Percentiles rank a stretch among this genome's conserved stretches.
phyloP scores from a whole-genome alignment of 2,797 vertebrate species.

The Pelodytes ibericus region DNA sequence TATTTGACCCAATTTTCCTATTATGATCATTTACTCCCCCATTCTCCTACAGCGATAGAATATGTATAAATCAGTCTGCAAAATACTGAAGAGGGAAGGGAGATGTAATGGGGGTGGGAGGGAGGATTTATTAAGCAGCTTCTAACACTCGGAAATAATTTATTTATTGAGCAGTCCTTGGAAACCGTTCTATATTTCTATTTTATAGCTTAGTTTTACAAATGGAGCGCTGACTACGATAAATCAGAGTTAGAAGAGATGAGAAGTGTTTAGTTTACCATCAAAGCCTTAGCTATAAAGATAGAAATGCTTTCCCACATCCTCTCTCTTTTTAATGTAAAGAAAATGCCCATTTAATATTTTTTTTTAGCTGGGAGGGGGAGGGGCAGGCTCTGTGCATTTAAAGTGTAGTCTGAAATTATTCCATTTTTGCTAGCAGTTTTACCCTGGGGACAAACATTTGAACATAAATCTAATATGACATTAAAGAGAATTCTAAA shows the following conservation, averaged over 20 bases:
- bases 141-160: conserved; percentile 72
- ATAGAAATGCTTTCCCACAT: conserved; percentile 65
- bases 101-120: conserved; percentile 64
- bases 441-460: conserved; percentile 46
- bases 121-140: conserved; percentile 76
- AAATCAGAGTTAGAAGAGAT: conserved; percentile 70
- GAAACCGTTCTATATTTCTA: conserved; percentile 67
- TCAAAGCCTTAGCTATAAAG: conserved; percentile 55
- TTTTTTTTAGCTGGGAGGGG: not conserved
- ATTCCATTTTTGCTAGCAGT: conserved; percentile 36
- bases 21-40: conserved; percentile 75
- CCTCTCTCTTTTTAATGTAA: conserved; percentile 63
- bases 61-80: conserved; percentile 79
- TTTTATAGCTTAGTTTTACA: conserved; percentile 71
- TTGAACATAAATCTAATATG: conserved; percentile 45
- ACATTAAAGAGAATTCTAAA: conserved; percentile 51
- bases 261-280: conserved; percentile 68
- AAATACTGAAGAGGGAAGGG: conserved; percentile 72
- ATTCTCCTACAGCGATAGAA: conserved; percentile 71
- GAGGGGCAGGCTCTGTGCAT: conserved; percentile 2
- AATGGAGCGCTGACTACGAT: conserved; percentile 60
- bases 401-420: conserved; percentile 42
- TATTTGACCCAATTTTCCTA: conserved; percentile 75
- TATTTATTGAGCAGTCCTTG: conserved; percentile 74
- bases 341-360: conserved; percentile 52